Percentiles rank a stretch among this genome's conserved stretches.
Evolutionary conservation across 1,140 invertebrate species (phyloP).

Genomic region (Tetragnatha versicolor): DNA sequence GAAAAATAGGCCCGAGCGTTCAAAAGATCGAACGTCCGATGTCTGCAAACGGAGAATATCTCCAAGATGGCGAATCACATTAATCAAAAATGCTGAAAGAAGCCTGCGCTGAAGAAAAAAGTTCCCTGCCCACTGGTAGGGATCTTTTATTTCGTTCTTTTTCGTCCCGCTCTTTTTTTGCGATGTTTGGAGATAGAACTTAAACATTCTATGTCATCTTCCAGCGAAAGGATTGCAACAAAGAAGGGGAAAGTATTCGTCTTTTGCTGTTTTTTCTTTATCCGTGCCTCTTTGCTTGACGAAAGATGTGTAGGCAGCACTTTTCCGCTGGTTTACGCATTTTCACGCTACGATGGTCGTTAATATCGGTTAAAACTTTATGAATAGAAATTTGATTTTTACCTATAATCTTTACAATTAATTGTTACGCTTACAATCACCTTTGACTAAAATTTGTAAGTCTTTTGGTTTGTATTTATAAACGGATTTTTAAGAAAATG

Average conservation of each 20-base stretch:
- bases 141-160: neutral
- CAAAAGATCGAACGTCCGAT: constrained; percentile 42
- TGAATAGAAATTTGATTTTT: too few relatives aligned
- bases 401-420: too few relatives aligned
- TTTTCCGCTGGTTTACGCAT: too few relatives aligned
- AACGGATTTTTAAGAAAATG: too few relatives aligned
- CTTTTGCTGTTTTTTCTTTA: too few relatives aligned
- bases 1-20: neutral
- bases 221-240: constrained; percentile 11
- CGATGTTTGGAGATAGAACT: constrained; percentile 45
- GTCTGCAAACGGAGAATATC: constrained; percentile 44
- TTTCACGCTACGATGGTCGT: neutral
- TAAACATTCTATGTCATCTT: constrained; percentile 36
- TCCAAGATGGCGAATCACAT: constrained; percentile 34
- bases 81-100: constrained; percentile 43
- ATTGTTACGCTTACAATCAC: too few relatives aligned
- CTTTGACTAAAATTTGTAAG: too few relatives aligned
- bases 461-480: too few relatives aligned
- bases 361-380: too few relatives aligned
- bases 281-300: too few relatives aligned
- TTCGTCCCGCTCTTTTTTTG: neutral
- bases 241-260: neutral
- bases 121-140: constrained; percentile 19
- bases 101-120: neutral
- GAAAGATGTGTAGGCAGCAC: too few relatives aligned